Conservation (phyloP, 2,113 vertebrate genomes). For the Ardeotis arabs region DNA sequence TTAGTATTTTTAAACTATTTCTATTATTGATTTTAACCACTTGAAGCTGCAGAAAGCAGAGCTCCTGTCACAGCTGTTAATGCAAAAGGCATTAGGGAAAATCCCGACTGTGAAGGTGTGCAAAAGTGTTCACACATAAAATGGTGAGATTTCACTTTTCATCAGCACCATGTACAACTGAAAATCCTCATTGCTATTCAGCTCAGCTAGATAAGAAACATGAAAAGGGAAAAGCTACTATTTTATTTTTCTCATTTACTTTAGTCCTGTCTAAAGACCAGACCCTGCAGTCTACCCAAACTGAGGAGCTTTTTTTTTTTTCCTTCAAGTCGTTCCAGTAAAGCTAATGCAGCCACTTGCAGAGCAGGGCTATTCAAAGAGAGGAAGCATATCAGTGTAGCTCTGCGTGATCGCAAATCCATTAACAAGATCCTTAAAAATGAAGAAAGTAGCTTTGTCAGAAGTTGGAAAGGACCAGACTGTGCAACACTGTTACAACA, state of each 20-base stretch:
- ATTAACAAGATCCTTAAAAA: neutral
- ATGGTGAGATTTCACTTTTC: conserved; percentile 33
- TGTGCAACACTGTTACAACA: neutral
- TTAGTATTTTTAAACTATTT: conserved; percentile 42
- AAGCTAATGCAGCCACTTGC: conserved; percentile 20
- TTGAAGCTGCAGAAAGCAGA: conserved; percentile 51
- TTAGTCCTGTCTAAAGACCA: neutral
- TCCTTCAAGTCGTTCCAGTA: neutral
- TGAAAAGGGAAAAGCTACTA: neutral
- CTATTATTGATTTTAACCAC: conserved; percentile 47
- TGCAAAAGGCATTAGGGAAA: conserved; percentile 53
- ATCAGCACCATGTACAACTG: neutral
- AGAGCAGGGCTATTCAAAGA: neutral
- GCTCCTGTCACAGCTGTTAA: conserved; percentile 39
- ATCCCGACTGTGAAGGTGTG: conserved; percentile 39
- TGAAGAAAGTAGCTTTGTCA: neutral
- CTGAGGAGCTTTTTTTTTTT: neutral
- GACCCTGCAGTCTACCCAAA: neutral
- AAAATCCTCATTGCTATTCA: conserved; percentile 10
- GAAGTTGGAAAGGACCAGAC: neutral
- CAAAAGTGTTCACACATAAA: conserved; percentile 47
- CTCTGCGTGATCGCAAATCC: neutral
- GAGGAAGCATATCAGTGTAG: neutral
- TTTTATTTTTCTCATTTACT: neutral
- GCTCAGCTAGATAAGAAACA: conserved; percentile 12